Evolutionary conservation across 2,113 vertebrate species (phyloP), one percentile per base, ranked within the genome.

Genomic region (Anolis carolinensis): DNA sequence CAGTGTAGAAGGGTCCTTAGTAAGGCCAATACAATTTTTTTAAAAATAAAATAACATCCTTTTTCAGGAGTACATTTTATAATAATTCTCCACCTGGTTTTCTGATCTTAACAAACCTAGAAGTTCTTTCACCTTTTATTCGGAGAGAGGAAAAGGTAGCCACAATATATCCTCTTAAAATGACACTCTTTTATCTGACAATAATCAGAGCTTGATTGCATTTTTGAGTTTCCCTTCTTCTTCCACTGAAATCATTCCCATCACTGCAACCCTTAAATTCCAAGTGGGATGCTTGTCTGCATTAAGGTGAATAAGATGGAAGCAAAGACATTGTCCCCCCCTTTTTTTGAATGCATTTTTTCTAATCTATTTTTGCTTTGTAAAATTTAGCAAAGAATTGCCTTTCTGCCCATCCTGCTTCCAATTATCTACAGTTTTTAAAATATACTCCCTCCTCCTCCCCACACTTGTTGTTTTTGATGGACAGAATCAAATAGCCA

Each of bases 401-500:
- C 89, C 1, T 18, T 87, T 91, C 86, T 0, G 0, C 27, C 11
- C 21, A 76, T 0, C 32, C 3, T n/a, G 23, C 9, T 87, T 95
- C 91, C 82, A 92, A 6, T 79, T 85, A 90, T 55, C 32, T 80
- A 3, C 16, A 87, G 74, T 85, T 7, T 34, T 55, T 44, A 30
- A 77, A 44, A 50, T 1, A 34, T 73, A 16, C 30, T n/a, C 62
- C 21, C 63, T 13, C 44, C 34, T 32, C 14, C 39, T 32, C 50
- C 25, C 52, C 52, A 34, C 13, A 23, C 88, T 65, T 63, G 21
- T 4, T 63, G 0, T 83, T 91, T 87, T 30, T 90, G 89, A 90
- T 89, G 81, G 71, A 44, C 52, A 89, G 76, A 93, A 92, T 90
- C 86, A 92, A 84, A 93, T 88, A 68, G 89, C 85, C 92, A 93